phyloP scores from a whole-genome alignment of 2,113 vertebrate species.

The Cacatua alba region DNA sequence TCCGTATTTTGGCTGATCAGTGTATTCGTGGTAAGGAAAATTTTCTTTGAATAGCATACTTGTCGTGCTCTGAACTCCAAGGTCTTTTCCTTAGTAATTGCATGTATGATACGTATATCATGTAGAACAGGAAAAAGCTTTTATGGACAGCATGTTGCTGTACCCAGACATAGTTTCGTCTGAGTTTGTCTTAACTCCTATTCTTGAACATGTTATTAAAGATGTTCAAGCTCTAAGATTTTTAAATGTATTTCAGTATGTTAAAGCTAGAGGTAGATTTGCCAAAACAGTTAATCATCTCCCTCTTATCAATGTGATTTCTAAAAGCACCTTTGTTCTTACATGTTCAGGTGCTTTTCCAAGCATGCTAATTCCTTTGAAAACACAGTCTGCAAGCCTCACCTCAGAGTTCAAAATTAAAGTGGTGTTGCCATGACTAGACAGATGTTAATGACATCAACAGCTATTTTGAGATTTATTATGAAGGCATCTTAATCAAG shows the following conservation, averaged over 20 bases:
- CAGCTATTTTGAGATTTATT: background rate
- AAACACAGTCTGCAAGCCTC: background rate
- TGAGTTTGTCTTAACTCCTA: background rate
- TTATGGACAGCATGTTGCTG: background rate
- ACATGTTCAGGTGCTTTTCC: background rate
- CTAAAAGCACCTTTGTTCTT: background rate
- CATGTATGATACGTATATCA: background rate
- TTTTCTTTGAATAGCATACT: background rate
- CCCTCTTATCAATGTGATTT: background rate
- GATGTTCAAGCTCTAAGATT: background rate
- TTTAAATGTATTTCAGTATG: background rate
- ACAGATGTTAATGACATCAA: background rate
- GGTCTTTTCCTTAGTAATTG: rapidly evolving
- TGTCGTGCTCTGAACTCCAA: background rate
- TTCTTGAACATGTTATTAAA: background rate
- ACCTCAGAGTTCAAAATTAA: background rate
- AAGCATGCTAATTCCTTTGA: background rate
- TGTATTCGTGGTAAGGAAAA: background rate
- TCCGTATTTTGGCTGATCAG: background rate
- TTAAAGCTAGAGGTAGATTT: background rate
- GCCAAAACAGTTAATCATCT: background rate
- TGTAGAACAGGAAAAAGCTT: background rate
- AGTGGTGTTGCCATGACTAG: background rate
- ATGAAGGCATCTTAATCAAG: background rate
- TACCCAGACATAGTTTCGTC: background rate